phyloP scores from a whole-genome alignment of 2,113 vertebrate species.

The Chloropsis cyanopogon region DNA sequence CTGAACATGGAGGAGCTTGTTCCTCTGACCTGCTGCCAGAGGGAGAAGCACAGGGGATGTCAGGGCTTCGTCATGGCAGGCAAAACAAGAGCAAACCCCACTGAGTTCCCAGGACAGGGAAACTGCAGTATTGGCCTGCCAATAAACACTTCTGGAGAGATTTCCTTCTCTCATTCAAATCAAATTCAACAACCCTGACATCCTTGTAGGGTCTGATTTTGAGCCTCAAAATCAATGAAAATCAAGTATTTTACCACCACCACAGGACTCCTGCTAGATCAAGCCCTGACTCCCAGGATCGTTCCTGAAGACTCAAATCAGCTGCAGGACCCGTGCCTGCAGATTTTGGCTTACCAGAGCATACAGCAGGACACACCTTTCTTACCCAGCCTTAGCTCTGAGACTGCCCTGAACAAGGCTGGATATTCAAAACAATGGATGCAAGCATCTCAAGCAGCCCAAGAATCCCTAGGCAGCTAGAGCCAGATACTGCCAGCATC shows the following conservation, averaged over 20 bases:
- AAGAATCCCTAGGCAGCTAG: background rate
- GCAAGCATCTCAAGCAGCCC: background rate
- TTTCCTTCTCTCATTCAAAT: background rate
- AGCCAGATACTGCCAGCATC: background rate
- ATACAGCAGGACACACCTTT: background rate
- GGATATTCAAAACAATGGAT: background rate
- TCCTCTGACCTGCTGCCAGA: background rate
- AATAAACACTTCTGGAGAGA: background rate
- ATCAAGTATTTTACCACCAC: background rate
- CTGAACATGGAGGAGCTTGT: background rate
- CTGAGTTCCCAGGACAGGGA: background rate
- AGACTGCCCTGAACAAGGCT: background rate
- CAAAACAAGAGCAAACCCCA: background rate
- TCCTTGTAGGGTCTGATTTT: background rate
- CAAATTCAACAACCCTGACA: background rate
- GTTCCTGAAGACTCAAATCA: background rate
- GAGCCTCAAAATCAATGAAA: background rate
- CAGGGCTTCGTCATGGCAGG: background rate
- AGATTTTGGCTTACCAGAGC: background rate
- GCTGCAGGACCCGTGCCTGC: background rate
- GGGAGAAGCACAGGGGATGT: background rate
- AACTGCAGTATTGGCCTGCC: background rate
- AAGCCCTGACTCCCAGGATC: background rate
- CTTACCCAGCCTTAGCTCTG: background rate
- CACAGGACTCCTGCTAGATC: background rate